Evolutionary conservation across 2,888 invertebrate genomes (phyloP).

Genomic region (Megalurothrips usitatus): DNA sequence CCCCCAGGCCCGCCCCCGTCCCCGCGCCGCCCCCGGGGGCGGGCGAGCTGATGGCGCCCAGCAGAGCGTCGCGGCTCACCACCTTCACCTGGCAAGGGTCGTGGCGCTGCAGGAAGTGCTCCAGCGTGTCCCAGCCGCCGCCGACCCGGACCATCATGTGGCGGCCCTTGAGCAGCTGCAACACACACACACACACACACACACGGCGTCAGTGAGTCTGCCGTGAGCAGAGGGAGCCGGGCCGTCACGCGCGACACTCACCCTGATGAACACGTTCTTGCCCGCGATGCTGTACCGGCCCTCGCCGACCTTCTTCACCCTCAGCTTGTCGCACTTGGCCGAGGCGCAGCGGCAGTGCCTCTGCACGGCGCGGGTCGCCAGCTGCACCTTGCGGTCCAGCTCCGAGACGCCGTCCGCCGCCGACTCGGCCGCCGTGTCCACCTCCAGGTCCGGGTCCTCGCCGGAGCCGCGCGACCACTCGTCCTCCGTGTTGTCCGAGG

Average conservation of each 20-base stretch:
- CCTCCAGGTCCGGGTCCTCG: conserved; percentile 57
- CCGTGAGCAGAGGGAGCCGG: not conserved
- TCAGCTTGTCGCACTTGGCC: conserved; percentile 66
- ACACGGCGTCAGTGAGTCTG: not conserved
- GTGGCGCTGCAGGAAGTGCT: conserved; percentile 84
- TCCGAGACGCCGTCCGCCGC: conserved; percentile 21
- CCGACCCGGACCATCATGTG: conserved; percentile 95
- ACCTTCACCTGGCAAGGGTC: conserved; percentile 67
- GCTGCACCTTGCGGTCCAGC: conserved; percentile 49
- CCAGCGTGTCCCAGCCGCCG: conserved; percentile 90
- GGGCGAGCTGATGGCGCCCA: conserved; percentile 29
- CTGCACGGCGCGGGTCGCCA: conserved; percentile 66
- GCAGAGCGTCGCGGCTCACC: conserved; percentile 38
- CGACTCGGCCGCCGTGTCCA: conserved; percentile 49
- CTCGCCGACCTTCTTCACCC: conserved; percentile 76
- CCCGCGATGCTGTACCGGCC: conserved; percentile 84
- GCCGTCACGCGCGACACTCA: conserved; percentile 47
- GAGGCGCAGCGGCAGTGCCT: conserved; percentile 68
- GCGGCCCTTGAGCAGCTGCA: conserved; percentile 78
- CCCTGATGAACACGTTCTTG: conserved; percentile 80
- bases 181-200: conserved; percentile 37
- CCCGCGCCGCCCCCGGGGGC: conserved; percentile 45
- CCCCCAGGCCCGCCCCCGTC: conserved; percentile 44
- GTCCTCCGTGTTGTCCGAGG: conserved; percentile 61
- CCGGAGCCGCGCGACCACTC: conserved; percentile 68